phyloP scores from a whole-genome alignment of 2,113 vertebrate genomes.

The Reinhardtius hippoglossoides region DNA sequence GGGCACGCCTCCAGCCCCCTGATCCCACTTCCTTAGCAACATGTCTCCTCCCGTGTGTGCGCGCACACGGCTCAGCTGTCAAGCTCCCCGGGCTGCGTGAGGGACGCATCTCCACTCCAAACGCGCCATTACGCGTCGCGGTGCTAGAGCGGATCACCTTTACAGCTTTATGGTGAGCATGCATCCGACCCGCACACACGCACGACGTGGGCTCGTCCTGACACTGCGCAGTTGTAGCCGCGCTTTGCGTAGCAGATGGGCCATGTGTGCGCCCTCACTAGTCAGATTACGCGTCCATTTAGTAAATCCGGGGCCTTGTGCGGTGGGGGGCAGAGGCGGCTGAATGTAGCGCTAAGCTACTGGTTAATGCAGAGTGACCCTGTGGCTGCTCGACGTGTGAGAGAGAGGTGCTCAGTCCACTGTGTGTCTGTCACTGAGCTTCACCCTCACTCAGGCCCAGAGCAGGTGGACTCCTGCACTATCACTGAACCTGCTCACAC shows the following conservation, averaged over 20 bases:
- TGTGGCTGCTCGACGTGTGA: slow-evolving; percentile 19
- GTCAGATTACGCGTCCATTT: slow-evolving; percentile 84
- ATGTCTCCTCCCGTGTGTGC: slow-evolving; percentile 43
- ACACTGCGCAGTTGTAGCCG: neutral
- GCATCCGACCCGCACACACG: slow-evolving; percentile 28
- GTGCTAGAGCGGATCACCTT: slow-evolving; percentile 32
- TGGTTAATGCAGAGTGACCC: slow-evolving; percentile 35
- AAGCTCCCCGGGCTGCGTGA: slow-evolving; percentile 15
- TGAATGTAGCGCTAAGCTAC: slow-evolving; percentile 54
- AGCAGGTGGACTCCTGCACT: slow-evolving; percentile 2
- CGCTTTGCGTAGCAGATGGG: slow-evolving; percentile 83
- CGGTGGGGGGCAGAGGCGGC: slow-evolving; percentile 10
- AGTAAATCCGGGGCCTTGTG: slow-evolving; percentile 81
- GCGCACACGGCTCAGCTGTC: slow-evolving; percentile 37
- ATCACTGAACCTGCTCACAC: neutral
- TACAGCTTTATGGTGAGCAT: slow-evolving; percentile 73
- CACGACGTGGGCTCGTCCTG: slow-evolving; percentile 15
- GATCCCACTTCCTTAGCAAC: slow-evolving; percentile 84
- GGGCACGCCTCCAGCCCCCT: slow-evolving; percentile 51
- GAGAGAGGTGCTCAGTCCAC: neutral
- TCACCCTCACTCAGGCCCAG: slow-evolving; percentile 2
- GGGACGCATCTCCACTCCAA: slow-evolving; percentile 5
- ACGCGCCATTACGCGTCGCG: slow-evolving; percentile 30
- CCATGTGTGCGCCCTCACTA: slow-evolving; percentile 61
- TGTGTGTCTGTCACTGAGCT: neutral